A percentile compares a stretch with the other conserved stretches of the same genome.
Evolutionary conservation across 1,140 invertebrate genomes (phyloP).

Genomic region (Harlomillsia oculata): DNA sequence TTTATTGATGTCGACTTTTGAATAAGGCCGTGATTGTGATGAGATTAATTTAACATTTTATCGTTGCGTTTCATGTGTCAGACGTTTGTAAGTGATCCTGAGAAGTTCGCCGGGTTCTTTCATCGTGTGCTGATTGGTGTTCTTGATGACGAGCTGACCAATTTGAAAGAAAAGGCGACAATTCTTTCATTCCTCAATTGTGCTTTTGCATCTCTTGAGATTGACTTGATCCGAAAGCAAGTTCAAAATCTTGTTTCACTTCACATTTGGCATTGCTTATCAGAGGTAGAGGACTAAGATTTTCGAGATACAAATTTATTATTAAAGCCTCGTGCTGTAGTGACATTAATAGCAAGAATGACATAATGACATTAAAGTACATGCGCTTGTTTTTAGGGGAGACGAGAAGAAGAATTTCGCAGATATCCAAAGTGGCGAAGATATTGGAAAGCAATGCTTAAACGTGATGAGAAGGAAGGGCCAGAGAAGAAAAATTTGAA

Average conservation of each 20-base stretch:
- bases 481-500: slow-evolving; percentile 52
- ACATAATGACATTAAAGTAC: not conserved
- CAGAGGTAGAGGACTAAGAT: slow-evolving; percentile 51
- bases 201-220: slow-evolving; percentile 56
- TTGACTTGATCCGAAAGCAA: slow-evolving; percentile 81
- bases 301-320: not conserved
- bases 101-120: slow-evolving; percentile 81
- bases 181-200: slow-evolving; percentile 31
- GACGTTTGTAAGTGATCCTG: slow-evolving; percentile 67
- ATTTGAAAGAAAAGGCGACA: slow-evolving; percentile 40
- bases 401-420: slow-evolving; percentile 76
- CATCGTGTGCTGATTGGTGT: slow-evolving; percentile 65
- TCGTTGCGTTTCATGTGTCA: slow-evolving; percentile 36
- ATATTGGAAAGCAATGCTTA: slow-evolving; percentile 81
- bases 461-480: slow-evolving; percentile 60
- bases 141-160: slow-evolving; percentile 46
- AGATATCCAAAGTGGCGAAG: slow-evolving; percentile 81
- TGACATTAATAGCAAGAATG: not conserved
- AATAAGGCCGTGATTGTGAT: too few relatives aligned
- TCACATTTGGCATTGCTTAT: slow-evolving; percentile 85
- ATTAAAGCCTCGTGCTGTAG: too few relatives aligned
- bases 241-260: slow-evolving; percentile 85
- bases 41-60: too few relatives aligned
- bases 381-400: slow-evolving; percentile 42
- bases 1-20: too few relatives aligned